Evolutionary conservation across 2,113 vertebrate species (phyloP), one percentile per base, ranked within the genome.

Genomic region (Toxostoma redivivum): DNA sequence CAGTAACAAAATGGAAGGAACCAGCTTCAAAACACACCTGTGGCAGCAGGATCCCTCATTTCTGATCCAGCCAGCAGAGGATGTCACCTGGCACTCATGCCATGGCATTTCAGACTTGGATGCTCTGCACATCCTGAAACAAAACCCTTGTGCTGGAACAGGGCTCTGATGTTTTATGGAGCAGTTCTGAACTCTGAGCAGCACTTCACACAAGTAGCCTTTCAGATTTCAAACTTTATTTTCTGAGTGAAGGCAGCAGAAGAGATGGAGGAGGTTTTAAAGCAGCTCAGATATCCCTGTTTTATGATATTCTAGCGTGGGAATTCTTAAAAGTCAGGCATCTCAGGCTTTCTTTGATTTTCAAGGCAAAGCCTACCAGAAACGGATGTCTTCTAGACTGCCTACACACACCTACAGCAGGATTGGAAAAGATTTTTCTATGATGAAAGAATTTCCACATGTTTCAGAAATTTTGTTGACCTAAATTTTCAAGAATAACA

Each of bases 311-410:
- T 67, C 38, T 37, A 64, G 60, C 0, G 7, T 92, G 77, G 86
- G 86, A 86, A 89, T 72, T 79, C 72, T 92, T 84, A 86, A 78
- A 81, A 95, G 86, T 60, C 88, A 67, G 11, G 15, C 45, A 83
- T 95, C 45, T 86, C 71, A 35, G 27, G 8, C 81, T 92, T 95
- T 76, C 62, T 92, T 82, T 66, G n/a, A 30, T 90, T 93, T 81
- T 88, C 81, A 84, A 84, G 51, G 92, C 57, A 73, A 89, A 96
- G 64, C 31, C 69, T 60, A 71, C 54, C 47, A 69, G 57, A 86
- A 72, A 79, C 0, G 0, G 37, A 69, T 64, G 57, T 90, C 92
- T 91, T 72, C 88, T 31, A 72, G 85, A 61, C 81, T 61, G 78
- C 91, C 64, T 81, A 30, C 89, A 72, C 71, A 77, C 76, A 77